Evolutionary conservation across 1,140 invertebrate species (phyloP).

Genomic region (Cotesia vestalis): DNA sequence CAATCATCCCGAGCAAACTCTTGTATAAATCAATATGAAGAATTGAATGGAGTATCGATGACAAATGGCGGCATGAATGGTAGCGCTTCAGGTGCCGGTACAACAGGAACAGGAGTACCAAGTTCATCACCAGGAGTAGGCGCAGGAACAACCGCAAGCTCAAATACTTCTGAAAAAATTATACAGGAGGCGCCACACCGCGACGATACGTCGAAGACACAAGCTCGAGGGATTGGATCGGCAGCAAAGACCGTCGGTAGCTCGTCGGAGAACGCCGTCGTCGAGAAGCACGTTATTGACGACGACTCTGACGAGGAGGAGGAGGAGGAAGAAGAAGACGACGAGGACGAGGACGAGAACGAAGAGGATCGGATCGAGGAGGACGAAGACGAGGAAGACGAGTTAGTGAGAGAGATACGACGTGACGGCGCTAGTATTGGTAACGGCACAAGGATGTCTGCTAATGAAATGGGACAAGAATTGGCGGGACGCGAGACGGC

Average conservation of each 20-base stretch:
- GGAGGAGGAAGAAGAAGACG: constrained; percentile 45
- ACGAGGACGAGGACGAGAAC: constrained; percentile 44
- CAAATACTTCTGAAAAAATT: constrained; percentile 50
- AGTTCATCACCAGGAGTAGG: constrained; percentile 38
- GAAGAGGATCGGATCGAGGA: constrained; percentile 46
- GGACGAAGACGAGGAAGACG: constrained; percentile 44
- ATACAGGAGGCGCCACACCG: constrained; percentile 61
- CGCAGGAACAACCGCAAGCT: constrained; percentile 55
- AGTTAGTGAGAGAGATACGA: constrained; percentile 7
- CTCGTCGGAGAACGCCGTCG: constrained; percentile 47
- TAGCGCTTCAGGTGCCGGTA: constrained; percentile 13
- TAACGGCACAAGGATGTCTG: constrained; percentile 35
- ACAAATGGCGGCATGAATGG: constrained; percentile 40
- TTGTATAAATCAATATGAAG: constrained; percentile 49
- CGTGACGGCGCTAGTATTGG: constrained; percentile 42
- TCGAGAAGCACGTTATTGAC: constrained; percentile 44
- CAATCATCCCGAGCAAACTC: constrained; percentile 51
- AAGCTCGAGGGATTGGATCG: constrained; percentile 36
- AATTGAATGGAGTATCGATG: constrained; percentile 54
- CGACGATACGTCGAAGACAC: constrained; percentile 50
- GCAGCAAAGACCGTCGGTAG: constrained; percentile 53
- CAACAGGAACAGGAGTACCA: not conserved
- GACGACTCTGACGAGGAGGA: constrained; percentile 42
- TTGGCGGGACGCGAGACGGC: constrained; percentile 45
- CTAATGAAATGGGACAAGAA: constrained; percentile 43